phyloP scores from a whole-genome alignment of 2,797 vertebrate genomes.

The Poecilia velifera region DNA sequence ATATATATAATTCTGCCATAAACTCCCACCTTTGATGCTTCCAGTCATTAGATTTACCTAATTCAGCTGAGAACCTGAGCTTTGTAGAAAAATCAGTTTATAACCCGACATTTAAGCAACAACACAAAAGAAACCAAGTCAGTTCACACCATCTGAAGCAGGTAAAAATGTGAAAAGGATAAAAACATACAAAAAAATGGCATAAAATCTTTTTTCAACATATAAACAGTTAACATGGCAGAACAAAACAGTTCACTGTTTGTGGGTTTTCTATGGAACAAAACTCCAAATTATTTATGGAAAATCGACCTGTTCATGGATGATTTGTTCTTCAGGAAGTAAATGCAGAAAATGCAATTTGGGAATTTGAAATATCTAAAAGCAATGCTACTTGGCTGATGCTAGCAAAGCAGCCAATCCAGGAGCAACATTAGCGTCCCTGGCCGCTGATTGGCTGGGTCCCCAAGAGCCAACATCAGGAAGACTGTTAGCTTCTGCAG shows the following conservation, averaged over 20 bases:
- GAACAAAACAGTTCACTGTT: not conserved
- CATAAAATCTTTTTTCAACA: not conserved
- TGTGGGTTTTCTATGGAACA: too few relatives aligned
- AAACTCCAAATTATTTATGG: too few relatives aligned
- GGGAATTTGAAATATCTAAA: too few relatives aligned
- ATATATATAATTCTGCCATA: conserved; percentile 75
- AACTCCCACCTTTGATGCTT: conserved; percentile 68
- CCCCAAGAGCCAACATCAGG: too few relatives aligned
- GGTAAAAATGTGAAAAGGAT: not conserved
- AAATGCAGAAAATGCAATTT: too few relatives aligned
- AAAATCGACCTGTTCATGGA: too few relatives aligned
- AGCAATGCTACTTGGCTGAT: too few relatives aligned
- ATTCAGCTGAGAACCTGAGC: conserved; percentile 41
- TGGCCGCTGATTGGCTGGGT: too few relatives aligned
- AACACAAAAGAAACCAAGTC: conserved; percentile 27
- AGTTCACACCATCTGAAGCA: not conserved
- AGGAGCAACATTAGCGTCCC: too few relatives aligned
- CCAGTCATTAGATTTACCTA: conserved; percentile 68
- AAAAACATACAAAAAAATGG: not conserved
- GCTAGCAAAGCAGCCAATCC: too few relatives aligned
- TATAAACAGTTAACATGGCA: not conserved
- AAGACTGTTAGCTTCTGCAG: too few relatives aligned
- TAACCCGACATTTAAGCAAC: conserved; percentile 19
- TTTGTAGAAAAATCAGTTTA: conserved; percentile 42
- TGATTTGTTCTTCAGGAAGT: too few relatives aligned